Conservation (phyloP, 2,888 invertebrate genomes). For the Drosophila ustulata region DNA sequence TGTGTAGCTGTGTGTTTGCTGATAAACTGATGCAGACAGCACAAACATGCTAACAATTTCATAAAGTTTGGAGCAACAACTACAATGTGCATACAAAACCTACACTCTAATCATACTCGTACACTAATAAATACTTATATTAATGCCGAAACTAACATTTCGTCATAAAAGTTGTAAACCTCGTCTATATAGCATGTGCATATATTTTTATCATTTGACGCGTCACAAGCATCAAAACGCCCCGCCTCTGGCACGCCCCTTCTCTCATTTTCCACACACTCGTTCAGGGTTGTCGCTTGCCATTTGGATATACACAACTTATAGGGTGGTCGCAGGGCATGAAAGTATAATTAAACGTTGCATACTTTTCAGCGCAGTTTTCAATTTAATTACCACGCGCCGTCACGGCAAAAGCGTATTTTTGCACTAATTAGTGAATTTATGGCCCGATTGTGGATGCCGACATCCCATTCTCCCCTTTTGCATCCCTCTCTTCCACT, state of each 20-base stretch:
- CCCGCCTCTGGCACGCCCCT: not conserved
- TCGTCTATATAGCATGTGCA: not conserved
- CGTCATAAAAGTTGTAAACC: slow-evolving; percentile 20
- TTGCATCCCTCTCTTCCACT: too few species aligned
- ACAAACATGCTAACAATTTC: slow-evolving; percentile 70
- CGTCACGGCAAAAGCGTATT: slow-evolving; percentile 48
- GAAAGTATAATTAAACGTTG: slow-evolving; percentile 65
- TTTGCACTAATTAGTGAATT: slow-evolving; percentile 72
- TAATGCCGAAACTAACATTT: slow-evolving; percentile 41
- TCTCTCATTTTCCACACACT: not conserved
- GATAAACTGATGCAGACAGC: slow-evolving; percentile 60
- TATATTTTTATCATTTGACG: slow-evolving; percentile 26
- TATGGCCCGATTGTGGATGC: slow-evolving; percentile 48
- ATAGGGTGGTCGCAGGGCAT: slow-evolving; percentile 11
- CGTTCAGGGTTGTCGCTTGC: slow-evolving; percentile 14
- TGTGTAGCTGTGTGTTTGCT: slow-evolving; percentile 39
- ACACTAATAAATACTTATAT: slow-evolving; percentile 29
- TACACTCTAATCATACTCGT: slow-evolving; percentile 20
- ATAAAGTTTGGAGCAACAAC: slow-evolving; percentile 56
- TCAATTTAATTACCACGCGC: slow-evolving; percentile 65
- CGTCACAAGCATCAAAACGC: slow-evolving; percentile 12
- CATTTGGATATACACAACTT: slow-evolving; percentile 10
- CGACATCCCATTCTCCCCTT: not conserved
- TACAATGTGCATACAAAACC: slow-evolving; percentile 2
- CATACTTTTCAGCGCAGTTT: slow-evolving; percentile 58